Evolutionary conservation across 2,888 invertebrate genomes (phyloP), one percentile per base, ranked within the genome.

Genomic region (Marronus borbonicus): DNA sequence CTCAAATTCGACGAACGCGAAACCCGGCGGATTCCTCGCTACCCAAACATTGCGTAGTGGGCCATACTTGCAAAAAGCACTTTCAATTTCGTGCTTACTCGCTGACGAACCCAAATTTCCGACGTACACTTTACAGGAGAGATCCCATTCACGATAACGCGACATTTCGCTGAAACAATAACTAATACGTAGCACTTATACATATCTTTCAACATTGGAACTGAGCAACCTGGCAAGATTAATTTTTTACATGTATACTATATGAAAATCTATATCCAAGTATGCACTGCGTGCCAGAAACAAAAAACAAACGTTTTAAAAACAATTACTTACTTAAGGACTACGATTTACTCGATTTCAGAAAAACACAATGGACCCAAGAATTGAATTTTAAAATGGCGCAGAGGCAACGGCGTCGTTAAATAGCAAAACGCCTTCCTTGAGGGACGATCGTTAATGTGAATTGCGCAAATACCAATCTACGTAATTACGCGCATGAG

Each of bases 11-110:
- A 96, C 95, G 88, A 97, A 97, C 0, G 96, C 96, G 89, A 97
- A 96, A 20, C 96, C 97, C 5, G 97, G 97, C 58, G 97, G 97
- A 87, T 97, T 97, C 85, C 97, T 91, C 0, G 97, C 97, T 74
- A 98, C 97, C 97, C 97, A 97, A 68, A 97, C 97, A 89, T 96
- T 97, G 84, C 95, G 92, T 81, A 97, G 91, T 60, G 95, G 95
- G 8, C 97, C 97, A 88, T 96, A 97, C 88, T 96, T 95, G 78
- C 93, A 92, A 88, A 97, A 97, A 10, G 95, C 93, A 85, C 94
- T 95, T 88, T 97, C 97, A 79, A 96, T 92, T 89, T 97, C 97
- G 86, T 95, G 94, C 88, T 96, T 96, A 14, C 96, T 95, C 5
- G 97, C 97, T 85, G 96, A 96, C 83, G 95, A 96, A 7, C 97